phyloP scores from a whole-genome alignment of 2,888 invertebrate genomes.

The Idaea biselata region DNA sequence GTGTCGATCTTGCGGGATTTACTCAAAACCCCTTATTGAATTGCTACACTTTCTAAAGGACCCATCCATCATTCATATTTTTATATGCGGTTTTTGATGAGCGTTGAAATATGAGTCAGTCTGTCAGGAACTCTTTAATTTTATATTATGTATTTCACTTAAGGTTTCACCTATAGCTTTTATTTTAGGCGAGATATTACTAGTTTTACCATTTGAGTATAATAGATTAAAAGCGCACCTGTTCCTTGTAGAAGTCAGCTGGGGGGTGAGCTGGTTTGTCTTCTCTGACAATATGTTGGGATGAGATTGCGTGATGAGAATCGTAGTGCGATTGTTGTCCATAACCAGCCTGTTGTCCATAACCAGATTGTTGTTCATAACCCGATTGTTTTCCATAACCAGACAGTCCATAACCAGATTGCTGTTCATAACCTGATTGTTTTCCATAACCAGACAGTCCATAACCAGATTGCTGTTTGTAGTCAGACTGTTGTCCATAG shows the following conservation, averaged over 20 bases:
- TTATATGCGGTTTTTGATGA: no score
- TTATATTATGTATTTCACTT: no score
- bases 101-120: no score
- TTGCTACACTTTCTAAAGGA: no score
- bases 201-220: conserved; percentile 23
- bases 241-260: conserved; percentile 35
- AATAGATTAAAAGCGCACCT: conserved; percentile 34
- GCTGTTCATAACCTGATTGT: conserved; percentile 21
- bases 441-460: conserved; percentile 17
- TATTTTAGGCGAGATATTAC: no score
- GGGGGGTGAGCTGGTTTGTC: conserved; percentile 32
- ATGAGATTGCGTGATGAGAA: conserved; percentile 26
- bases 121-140: no score
- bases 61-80: no score
- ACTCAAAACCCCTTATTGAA: no score
- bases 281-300: conserved; percentile 35
- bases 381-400: conserved; percentile 3
- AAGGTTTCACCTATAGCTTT: no score
- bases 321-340: conserved; percentile 20
- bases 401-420: neutral
- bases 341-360: conserved; percentile 8
- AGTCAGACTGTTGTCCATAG: conserved; percentile 35
- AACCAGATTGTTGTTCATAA: conserved; percentile 14
- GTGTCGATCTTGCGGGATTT: no score
- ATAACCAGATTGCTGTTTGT: conserved; percentile 34